A percentile compares a stretch with the other conserved stretches of the same genome.
These are phyloP conservation scores for Eristalis pertinax DNA, from an alignment of 2,888 invertebrate species.

Conservation along the genomic window DNA sequence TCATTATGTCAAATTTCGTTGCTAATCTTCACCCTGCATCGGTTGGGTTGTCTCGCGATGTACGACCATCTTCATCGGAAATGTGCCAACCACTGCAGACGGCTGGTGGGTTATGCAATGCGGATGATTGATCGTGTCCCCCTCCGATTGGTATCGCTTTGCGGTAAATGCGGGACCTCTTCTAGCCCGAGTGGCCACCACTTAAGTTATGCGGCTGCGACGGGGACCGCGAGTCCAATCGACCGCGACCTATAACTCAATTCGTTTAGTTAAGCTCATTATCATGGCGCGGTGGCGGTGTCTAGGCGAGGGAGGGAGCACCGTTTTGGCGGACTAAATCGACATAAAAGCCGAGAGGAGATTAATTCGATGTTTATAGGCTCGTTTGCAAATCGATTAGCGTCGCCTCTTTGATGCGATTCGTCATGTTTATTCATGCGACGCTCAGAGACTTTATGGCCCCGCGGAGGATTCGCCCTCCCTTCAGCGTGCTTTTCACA, in stretches of 20 bases:
- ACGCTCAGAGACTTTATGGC: background rate
- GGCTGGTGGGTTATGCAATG: background rate
- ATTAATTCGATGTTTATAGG: slow-evolving; percentile 16
- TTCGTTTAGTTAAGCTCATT: slow-evolving; percentile 28
- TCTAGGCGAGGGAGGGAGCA: background rate
- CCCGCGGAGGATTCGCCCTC: background rate
- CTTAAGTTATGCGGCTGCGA: background rate
- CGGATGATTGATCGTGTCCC: slow-evolving; percentile 21
- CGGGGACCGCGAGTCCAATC: slow-evolving; percentile 15
- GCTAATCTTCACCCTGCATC: slow-evolving; percentile 7
- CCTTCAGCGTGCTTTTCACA: slow-evolving; percentile 2
- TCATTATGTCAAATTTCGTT: slow-evolving; percentile 42
- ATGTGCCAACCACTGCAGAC: background rate
- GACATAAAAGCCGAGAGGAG: background rate
- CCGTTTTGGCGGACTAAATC: background rate
- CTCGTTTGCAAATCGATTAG: background rate
- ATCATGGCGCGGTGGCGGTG: background rate
- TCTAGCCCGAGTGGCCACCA: background rate
- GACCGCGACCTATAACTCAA: slow-evolving; percentile 22
- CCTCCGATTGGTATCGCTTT: too few relatives aligned
- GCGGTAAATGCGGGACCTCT: too few relatives aligned
- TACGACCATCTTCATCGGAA: background rate
- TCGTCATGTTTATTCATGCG: background rate
- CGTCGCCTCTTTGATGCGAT: background rate
- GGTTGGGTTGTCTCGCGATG: background rate